Evolutionary conservation across 2,113 vertebrate genomes (phyloP).

Genomic region (Corydoras sp.): DNA sequence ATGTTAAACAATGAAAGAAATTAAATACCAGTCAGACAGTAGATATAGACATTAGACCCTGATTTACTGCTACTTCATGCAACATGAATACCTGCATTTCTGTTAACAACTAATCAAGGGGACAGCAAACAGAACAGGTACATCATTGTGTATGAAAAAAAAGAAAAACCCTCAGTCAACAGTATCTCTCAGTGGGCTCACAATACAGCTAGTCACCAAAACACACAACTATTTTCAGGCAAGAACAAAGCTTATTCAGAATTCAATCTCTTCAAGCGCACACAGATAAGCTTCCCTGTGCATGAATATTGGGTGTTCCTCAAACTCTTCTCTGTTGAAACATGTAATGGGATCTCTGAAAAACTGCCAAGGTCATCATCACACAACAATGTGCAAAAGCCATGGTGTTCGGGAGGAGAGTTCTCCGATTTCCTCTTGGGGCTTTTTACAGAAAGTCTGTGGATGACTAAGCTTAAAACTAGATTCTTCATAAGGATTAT

Average conservation of each 20-base stretch:
- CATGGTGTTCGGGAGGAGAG: slow-evolving; percentile 17
- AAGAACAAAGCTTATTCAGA: slow-evolving; percentile 25
- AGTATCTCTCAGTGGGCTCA: slow-evolving; percentile 30
- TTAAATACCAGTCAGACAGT: too few species aligned
- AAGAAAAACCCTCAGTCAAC: slow-evolving; percentile 25
- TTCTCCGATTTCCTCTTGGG: slow-evolving; percentile 46
- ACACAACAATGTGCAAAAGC: slow-evolving; percentile 35
- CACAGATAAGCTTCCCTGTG: slow-evolving; percentile 10
- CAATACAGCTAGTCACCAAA: slow-evolving; percentile 36
- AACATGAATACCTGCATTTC: too few species aligned
- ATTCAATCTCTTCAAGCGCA: neutral
- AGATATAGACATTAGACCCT: too few species aligned
- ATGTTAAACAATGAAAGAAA: too few species aligned
- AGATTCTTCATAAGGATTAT: slow-evolving; percentile 31
- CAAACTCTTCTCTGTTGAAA: slow-evolving; percentile 10
- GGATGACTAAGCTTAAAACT: slow-evolving; percentile 44
- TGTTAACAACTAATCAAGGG: too few species aligned
- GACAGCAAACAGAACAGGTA: slow-evolving; percentile 36
- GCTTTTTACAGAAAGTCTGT: slow-evolving; percentile 31
- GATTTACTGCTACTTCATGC: too few species aligned
- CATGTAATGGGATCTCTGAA: slow-evolving; percentile 27
- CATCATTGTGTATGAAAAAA: slow-evolving; percentile 6
- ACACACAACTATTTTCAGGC: slow-evolving; percentile 34
- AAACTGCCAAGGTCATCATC: slow-evolving; percentile 40
- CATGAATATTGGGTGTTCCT: slow-evolving; percentile 25